Evolutionary conservation across 2,113 vertebrate species (phyloP).

Genomic region (Oenanthe oenanthe): DNA sequence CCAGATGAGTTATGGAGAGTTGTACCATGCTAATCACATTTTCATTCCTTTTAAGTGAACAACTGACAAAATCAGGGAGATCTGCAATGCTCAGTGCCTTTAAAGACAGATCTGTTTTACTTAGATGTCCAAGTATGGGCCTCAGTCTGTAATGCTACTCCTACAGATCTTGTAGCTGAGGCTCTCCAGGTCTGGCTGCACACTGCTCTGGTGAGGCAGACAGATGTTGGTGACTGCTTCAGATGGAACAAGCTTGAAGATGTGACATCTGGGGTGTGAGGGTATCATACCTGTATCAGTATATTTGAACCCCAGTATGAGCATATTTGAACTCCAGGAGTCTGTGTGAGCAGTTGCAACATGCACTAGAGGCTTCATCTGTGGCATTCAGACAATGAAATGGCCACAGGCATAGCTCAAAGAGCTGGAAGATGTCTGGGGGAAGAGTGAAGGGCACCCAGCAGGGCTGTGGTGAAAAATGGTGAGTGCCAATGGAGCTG

Average conservation of each 20-base stretch:
- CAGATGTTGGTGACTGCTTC: not conserved
- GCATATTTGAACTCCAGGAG: not conserved
- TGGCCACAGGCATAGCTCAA: not conserved
- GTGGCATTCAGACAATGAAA: not conserved
- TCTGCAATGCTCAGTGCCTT: not conserved
- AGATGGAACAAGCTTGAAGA: not conserved
- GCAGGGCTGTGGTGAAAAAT: not conserved
- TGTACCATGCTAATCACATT: not conserved
- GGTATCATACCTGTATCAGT: not conserved
- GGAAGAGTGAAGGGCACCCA: not conserved
- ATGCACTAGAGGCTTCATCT: not conserved
- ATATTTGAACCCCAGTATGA: not conserved
- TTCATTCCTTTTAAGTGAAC: not conserved
- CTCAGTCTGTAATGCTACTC: not conserved
- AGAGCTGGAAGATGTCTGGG: not conserved
- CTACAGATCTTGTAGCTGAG: not conserved
- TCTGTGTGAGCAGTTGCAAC: fast-evolving
- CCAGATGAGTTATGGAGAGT: not conserved
- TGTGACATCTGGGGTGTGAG: not conserved
- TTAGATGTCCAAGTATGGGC: not conserved
- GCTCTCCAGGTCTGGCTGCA: not conserved
- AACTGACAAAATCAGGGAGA: not conserved
- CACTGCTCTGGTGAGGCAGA: not conserved
- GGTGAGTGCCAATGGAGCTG: not conserved
- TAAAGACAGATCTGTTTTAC: not conserved